Conservation (phyloP, 1,140 invertebrate genomes). For the Cheumatopsyche charites region DNA sequence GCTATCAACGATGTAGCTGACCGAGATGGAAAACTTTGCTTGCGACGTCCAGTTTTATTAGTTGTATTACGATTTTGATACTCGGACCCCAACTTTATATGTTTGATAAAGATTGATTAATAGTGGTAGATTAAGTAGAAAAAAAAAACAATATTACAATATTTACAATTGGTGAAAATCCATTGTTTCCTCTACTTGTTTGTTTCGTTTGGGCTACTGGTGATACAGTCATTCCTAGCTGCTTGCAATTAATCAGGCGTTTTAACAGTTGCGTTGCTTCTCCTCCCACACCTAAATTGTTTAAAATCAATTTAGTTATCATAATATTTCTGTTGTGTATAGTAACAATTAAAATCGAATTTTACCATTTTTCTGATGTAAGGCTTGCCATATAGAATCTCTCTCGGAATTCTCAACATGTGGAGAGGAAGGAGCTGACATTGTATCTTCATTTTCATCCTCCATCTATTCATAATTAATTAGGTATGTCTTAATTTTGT, state of each 20-base stretch:
- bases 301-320: neutral
- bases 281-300: conserved; percentile 57
- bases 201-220: conserved; percentile 50
- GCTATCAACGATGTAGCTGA: conserved; percentile 64
- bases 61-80: conserved; percentile 46
- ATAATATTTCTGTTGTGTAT: neutral
- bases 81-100: conserved; percentile 38
- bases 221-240: conserved; percentile 70
- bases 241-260: conserved; percentile 74
- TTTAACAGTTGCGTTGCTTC: conserved; percentile 75
- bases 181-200: conserved; percentile 53
- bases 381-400: conserved; percentile 59
- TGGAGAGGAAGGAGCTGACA: conserved; percentile 56
- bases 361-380: conserved; percentile 59
- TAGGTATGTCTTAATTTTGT: no score
- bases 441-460: conserved; percentile 48
- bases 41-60: conserved; percentile 68
- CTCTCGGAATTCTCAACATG: conserved; percentile 55
- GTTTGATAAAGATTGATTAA: conserved; percentile 21
- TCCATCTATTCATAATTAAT: conserved; percentile 41
- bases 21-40: conserved; percentile 75
- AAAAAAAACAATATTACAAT: neutral
- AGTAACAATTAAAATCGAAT: neutral
- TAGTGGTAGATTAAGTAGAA: neutral
- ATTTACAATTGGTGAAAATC: conserved; percentile 54